Evolutionary conservation across 35 echinoderm and acorn worm genomes (phyloP).

Genomic region (Acanthaster planci): DNA sequence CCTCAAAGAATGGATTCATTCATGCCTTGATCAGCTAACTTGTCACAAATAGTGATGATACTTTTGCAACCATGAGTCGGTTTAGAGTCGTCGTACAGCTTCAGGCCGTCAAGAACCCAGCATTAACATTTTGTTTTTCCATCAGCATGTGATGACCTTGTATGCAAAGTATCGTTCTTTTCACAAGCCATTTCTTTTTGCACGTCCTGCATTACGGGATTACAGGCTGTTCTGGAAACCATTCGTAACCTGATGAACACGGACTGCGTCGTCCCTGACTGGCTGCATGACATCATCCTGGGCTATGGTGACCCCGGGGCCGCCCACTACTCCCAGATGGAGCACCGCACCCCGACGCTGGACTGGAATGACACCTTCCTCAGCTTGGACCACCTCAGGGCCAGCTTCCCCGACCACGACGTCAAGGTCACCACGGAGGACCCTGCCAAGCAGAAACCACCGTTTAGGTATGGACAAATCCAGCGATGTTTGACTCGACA

Average conservation of each 20-base stretch:
- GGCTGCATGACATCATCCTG: conserved; percentile 96
- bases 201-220: too few species aligned
- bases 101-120: too few species aligned
- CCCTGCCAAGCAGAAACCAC: conserved; percentile 62
- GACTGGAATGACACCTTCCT: conserved; percentile 94
- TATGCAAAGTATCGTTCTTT: background rate
- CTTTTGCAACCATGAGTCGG: too few species aligned
- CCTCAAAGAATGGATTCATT: too few species aligned
- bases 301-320: conserved; percentile 96
- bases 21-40: too few species aligned
- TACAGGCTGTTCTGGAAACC: conserved; percentile 94
- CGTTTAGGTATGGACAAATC: conserved; percentile 89
- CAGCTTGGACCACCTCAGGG: conserved; percentile 75
- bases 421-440: conserved; percentile 68
- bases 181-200: background rate
- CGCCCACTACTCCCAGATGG: conserved; percentile 97
- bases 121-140: background rate
- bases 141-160: background rate
- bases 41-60: too few species aligned
- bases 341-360: conserved; percentile 64
- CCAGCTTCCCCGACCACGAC: conserved; percentile 72
- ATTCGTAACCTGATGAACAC: conserved; percentile 98
- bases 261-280: conserved; percentile 97
- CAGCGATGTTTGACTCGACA: too few species aligned
- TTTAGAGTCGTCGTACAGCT: too few species aligned